Evolutionary conservation across 2,888 invertebrate genomes (phyloP).

Genomic region (Lasioglossum malachurum): DNA sequence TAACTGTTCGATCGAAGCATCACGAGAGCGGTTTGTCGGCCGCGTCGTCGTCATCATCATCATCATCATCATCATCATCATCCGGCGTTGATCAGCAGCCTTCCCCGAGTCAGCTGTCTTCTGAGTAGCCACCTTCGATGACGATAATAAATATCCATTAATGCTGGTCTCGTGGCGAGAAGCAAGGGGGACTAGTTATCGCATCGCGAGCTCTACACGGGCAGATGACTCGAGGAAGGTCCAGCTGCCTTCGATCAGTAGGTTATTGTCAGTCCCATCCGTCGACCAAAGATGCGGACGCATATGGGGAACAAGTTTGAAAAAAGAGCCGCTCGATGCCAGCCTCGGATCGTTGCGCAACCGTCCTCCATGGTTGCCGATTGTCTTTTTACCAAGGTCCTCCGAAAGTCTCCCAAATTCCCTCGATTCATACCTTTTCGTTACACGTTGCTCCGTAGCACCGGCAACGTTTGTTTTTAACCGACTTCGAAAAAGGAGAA

Average conservation of each 20-base stretch:
- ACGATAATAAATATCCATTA: conserved; percentile 84
- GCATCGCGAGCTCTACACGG: conserved; percentile 79
- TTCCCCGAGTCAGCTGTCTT: conserved; percentile 69
- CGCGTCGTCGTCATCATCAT: background rate
- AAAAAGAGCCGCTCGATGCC: conserved; percentile 12
- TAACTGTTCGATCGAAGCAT: background rate
- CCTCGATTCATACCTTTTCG: background rate
- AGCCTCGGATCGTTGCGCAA: conserved; percentile 1
- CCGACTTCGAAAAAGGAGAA: too few species aligned
- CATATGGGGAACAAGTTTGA: conserved; percentile 44
- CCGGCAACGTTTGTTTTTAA: too few species aligned
- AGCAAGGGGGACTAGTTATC: conserved; percentile 82
- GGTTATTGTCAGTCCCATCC: conserved; percentile 73
- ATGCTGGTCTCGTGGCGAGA: conserved; percentile 65
- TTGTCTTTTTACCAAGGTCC: background rate
- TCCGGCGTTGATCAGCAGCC: conserved; percentile 57
- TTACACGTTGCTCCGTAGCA: too few species aligned
- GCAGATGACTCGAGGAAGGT: conserved; percentile 83
- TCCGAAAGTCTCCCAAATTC: background rate
- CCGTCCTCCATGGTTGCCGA: background rate
- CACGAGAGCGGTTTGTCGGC: background rate
- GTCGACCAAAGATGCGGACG: conserved; percentile 56
- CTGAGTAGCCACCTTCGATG: conserved; percentile 74
- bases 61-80: conserved; percentile 36
- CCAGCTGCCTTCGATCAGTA: conserved; percentile 82